phyloP scores from a whole-genome alignment of 2,888 invertebrate genomes.

The Aspidapion aeneum region DNA sequence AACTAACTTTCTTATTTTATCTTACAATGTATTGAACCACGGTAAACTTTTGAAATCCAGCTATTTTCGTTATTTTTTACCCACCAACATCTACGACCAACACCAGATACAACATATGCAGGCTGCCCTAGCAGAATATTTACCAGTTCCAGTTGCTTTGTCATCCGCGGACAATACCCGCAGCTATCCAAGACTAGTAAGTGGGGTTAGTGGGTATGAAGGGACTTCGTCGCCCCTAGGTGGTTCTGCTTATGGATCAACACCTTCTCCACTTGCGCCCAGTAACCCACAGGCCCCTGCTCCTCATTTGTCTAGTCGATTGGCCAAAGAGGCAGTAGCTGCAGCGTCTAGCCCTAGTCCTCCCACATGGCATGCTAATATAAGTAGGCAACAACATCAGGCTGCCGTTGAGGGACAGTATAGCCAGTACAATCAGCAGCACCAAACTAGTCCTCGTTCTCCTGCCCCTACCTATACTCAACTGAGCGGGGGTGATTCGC shows the following conservation, averaged over 20 bases:
- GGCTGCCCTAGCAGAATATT: slow-evolving; percentile 43
- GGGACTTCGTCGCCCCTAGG: slow-evolving; percentile 70
- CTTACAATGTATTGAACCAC: too few relatives aligned
- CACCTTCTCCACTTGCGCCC: too few relatives aligned
- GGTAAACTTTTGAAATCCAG: too few relatives aligned
- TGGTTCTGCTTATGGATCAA: slow-evolving; percentile 59
- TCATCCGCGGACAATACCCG: slow-evolving; percentile 35
- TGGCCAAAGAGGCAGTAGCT: too few relatives aligned
- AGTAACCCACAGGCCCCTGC: too few relatives aligned
- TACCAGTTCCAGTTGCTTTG: slow-evolving; percentile 35
- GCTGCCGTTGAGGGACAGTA: slow-evolving; percentile 64
- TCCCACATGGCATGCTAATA: too few relatives aligned
- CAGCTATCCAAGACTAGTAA: slow-evolving; percentile 40
- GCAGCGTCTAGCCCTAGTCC: too few relatives aligned
- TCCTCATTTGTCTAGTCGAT: too few relatives aligned
- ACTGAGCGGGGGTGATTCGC: slow-evolving; percentile 52
- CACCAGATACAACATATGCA: slow-evolving; percentile 53
- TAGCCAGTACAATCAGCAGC: slow-evolving; percentile 50
- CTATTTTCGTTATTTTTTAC: too few relatives aligned
- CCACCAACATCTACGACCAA: slow-evolving; percentile 51
- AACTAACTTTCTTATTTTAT: too few relatives aligned
- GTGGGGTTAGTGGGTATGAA: slow-evolving; percentile 70
- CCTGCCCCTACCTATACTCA: slow-evolving; percentile 85
- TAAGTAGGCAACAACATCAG: too few relatives aligned
- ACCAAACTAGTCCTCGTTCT: slow-evolving; percentile 76